Evolutionary conservation across 2,113 vertebrate genomes (phyloP), one percentile per base, ranked within the genome.

Genomic region (Sinosuthora webbiana): DNA sequence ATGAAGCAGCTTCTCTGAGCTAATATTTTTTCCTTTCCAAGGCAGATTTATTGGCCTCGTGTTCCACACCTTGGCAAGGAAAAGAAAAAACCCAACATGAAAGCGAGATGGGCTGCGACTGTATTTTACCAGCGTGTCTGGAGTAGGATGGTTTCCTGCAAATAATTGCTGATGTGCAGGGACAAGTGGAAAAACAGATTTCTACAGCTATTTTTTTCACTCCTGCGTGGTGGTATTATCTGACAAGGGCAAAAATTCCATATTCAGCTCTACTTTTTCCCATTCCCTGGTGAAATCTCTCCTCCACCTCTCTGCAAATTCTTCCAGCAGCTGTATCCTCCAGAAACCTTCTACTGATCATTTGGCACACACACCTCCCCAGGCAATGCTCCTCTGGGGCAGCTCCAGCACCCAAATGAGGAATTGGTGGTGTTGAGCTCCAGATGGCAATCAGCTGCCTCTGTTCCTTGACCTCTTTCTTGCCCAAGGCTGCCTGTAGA

Each of bases 401-500:
- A 65, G 55, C 63, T 94, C 56, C 12, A 12, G 62, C 71, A 31
- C 88, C 63, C 10, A 3, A 1, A 18, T 31, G 87, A 82, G 49
- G 60, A 78, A 75, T 33, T 33, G 37, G 60, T n/a, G 7, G 18
- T 11, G 41, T 25, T 89, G 74, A 70, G 63, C 71, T 77, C 35
- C 37, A 49, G 52, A 82, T 83, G 75, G 64, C 45, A 49, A 73
- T 67, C 80, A 35, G 45, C 68, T 91, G 78, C 78, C 59, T 83
- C 84, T 74, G 45, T 28, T 86, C 57, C 77, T 75, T 90, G 83
- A 95, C 93, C 90, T 64, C 68, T 64, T 75, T 68, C 76, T 83
- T 75, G 88, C 68, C 62, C 3, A 13, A 71, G 71, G 88, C 71
- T 84, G 64, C 68, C 68, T 49, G 42, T 39, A 60, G 73, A 84